phyloP scores from a whole-genome alignment of 1,140 invertebrate species.

The Tribolium castaneum region DNA sequence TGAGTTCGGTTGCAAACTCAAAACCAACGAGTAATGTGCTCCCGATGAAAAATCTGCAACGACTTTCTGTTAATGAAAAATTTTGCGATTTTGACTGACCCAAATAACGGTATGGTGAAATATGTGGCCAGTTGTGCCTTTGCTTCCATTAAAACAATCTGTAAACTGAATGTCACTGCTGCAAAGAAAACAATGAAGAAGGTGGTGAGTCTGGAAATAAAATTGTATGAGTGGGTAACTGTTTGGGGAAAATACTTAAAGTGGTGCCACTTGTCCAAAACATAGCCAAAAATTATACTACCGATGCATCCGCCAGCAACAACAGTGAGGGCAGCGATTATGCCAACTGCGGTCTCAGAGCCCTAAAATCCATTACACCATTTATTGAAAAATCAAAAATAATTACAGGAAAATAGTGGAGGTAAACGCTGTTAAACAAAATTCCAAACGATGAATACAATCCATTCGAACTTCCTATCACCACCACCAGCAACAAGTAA shows the following conservation, averaged over 20 bases:
- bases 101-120: slow-evolving; percentile 51
- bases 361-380: too few species aligned
- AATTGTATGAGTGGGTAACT: background rate
- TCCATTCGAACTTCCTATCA: slow-evolving; percentile 52
- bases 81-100: slow-evolving; percentile 40
- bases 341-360: too few species aligned
- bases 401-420: slow-evolving; percentile 57
- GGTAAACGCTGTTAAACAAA: slow-evolving; percentile 53
- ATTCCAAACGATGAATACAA: slow-evolving; percentile 56
- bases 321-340: slow-evolving; percentile 40
- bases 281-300: slow-evolving; percentile 56
- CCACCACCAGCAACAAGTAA: slow-evolving; percentile 50
- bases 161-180: slow-evolving; percentile 32
- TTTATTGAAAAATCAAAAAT: background rate
- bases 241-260: slow-evolving; percentile 52
- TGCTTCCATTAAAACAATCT: slow-evolving; percentile 24
- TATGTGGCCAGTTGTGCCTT: slow-evolving; percentile 42
- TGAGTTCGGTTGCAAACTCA: slow-evolving; percentile 55
- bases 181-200: slow-evolving; percentile 38
- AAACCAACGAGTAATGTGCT: slow-evolving; percentile 51
- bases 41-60: slow-evolving; percentile 49
- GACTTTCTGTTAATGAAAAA: background rate
- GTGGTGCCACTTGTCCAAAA: slow-evolving; percentile 56
- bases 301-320: slow-evolving; percentile 55
- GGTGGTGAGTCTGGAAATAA: slow-evolving; percentile 40